Base-by-base conservation (phyloP, 2,113 vertebrate species). In the Poeciliopsis retropinna region DNA sequence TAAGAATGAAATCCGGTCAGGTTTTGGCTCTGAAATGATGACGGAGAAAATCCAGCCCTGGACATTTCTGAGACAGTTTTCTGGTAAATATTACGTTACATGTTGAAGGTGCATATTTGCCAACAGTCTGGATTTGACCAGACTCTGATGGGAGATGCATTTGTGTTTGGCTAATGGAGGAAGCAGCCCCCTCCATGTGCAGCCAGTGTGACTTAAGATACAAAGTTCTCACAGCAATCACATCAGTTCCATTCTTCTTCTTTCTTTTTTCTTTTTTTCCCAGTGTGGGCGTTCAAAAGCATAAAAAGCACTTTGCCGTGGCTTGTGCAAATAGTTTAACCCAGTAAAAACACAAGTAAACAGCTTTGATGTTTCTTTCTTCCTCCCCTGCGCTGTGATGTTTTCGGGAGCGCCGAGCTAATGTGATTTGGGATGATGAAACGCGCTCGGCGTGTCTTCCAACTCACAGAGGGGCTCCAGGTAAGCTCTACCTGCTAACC, bases 371-470 rank as follows among this genome's bases (percentile, higher is more conserved):
- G 64, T 41, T 67, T 83, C 12, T 61, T 61, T 37, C 47, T 12
- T 54, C 34, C 25, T 5, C 41, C 31, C 28, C 15, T 47, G 71
- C 4, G 0, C 70, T 47, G 67, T 70, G 68, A 63, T 87, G 80
- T 79, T 84, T 75, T 65, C 62, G 76, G 67, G 37, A 32, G 5
- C 17, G 14, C 64, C 12, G 74, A 47, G 28, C 87, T 87, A 88
- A 89, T 88, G 83, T 85, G 78, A 88, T 89, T 88, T 79, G 64
- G 71, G 79, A 71, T 34, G 86, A 83, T 83, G 90, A 82, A 79
- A 75, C 60, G 17, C 1, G 44, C 83, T 29, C 90, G 85, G 90
- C 47, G 11, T 76, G 87, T 80, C 60, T 66, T 41, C 89, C 32
- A 39, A 85, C 69, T 81, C 82, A 34, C 84, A 73, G 67, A 82